A percentile compares a stretch with the other conserved stretches of the same genome.
These are phyloP conservation scores for Sebastes diploproa DNA, from an alignment of 2,797 vertebrate genomes.

Conservation along the genomic window DNA sequence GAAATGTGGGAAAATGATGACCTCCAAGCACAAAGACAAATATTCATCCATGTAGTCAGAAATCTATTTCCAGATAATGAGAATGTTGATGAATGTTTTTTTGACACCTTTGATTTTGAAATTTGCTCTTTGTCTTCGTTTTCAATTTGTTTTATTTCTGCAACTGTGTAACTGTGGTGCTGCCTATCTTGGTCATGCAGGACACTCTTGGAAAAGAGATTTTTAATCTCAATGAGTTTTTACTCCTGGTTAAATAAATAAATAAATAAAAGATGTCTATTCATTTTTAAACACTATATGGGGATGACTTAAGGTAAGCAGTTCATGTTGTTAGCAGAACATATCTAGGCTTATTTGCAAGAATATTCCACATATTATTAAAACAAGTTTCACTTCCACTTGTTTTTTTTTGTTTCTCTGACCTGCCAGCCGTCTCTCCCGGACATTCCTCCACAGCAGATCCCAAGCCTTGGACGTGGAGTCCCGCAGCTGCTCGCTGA, in stretches of 20 bases:
- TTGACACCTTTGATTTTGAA: too few relatives aligned
- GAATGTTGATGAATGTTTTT: too few relatives aligned
- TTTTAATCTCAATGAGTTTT: too few relatives aligned
- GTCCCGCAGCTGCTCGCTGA: conserved; percentile 84
- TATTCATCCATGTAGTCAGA: not conserved
- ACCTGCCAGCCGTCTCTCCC: conserved; percentile 92
- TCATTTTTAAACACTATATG: not conserved
- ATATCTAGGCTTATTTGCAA: too few relatives aligned
- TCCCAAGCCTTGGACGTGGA: conserved; percentile 92
- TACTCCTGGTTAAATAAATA: too few relatives aligned
- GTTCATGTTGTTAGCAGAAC: not conserved
- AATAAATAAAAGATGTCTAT: not conserved
- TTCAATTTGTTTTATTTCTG: too few relatives aligned
- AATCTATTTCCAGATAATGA: not conserved
- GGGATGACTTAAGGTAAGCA: not conserved
- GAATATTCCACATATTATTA: not conserved
- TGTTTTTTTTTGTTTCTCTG: conserved; percentile 69
- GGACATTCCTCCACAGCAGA: conserved; percentile 91
- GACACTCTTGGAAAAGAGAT: too few relatives aligned
- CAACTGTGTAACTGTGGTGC: too few relatives aligned
- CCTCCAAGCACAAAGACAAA: not conserved
- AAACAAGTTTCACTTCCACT: conserved; percentile 7
- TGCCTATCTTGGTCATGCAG: too few relatives aligned
- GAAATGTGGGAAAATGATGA: not conserved
- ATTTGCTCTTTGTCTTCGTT: too few relatives aligned